phyloP scores from a whole-genome alignment of 2,113 vertebrate species.

The Campylomormyrus numenius region DNA sequence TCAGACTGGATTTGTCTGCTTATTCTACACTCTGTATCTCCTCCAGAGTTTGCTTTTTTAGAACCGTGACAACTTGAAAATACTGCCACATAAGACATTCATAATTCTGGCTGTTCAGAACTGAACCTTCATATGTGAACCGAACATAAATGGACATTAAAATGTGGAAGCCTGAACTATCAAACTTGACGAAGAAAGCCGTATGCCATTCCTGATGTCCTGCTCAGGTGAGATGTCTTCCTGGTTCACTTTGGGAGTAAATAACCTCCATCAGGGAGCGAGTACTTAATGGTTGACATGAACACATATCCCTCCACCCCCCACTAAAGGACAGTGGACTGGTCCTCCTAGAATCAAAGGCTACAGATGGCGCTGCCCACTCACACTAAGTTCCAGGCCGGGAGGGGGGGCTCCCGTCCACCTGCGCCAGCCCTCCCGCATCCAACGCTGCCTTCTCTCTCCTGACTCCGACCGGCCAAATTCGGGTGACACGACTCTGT shows the following conservation, averaged over 20 bases:
- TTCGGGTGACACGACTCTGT: neutral
- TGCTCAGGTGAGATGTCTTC: neutral
- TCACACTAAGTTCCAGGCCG: neutral
- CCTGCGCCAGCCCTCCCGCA: neutral
- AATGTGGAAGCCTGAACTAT: neutral
- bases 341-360: neutral
- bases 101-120: neutral
- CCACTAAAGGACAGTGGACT: neutral
- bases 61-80: neutral
- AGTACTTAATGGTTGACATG: neutral
- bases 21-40: neutral
- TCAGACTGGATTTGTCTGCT: neutral
- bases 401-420: neutral
- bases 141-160: neutral
- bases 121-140: neutral
- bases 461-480: neutral
- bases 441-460: neutral
- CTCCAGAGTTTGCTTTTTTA: neutral
- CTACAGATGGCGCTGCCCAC: neutral
- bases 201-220: neutral
- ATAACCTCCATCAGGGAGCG: neutral
- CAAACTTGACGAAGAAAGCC: neutral
- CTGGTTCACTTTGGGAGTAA: neutral
- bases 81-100: neutral
- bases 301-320: neutral